A percentile compares a stretch with the other conserved stretches of the same genome.
These are phyloP conservation scores for Drosophila heteroneura DNA, from an alignment of 2,888 invertebrate species.

Conservation along the genomic window DNA sequence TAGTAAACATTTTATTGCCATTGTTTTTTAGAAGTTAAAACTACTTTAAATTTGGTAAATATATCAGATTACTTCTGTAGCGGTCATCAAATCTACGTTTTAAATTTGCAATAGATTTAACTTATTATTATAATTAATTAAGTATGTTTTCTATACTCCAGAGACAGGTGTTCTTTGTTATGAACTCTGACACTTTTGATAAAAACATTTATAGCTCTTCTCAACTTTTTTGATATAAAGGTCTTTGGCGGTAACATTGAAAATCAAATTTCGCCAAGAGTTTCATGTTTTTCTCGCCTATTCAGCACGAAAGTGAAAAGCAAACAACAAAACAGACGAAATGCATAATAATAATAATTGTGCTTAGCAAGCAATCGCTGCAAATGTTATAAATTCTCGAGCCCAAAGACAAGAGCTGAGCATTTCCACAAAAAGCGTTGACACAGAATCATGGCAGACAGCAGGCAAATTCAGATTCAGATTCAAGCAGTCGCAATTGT, in stretches of 20 bases:
- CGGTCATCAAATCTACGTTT: background rate
- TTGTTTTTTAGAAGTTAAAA: background rate
- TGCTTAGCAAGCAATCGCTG: constrained; percentile 58
- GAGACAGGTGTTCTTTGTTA: background rate
- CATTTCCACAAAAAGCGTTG: constrained; percentile 46
- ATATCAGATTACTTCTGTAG: background rate
- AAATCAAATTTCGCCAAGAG: constrained; percentile 47
- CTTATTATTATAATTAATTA: background rate
- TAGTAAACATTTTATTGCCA: background rate
- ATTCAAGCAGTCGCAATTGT: constrained; percentile 44
- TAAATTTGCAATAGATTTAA: background rate
- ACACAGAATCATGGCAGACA: constrained; percentile 52
- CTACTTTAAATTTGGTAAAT: background rate
- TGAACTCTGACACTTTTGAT: constrained; percentile 9
- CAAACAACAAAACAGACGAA: constrained; percentile 26
- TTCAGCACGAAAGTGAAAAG: constrained; percentile 50
- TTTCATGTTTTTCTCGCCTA: constrained; percentile 46
- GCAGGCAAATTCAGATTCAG: constrained; percentile 21
- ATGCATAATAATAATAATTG: constrained; percentile 33
- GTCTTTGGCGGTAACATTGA: constrained; percentile 48
- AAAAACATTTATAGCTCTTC: background rate
- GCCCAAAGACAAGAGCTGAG: constrained; percentile 44
- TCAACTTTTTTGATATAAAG: constrained; percentile 12
- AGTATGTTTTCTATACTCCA: background rate
- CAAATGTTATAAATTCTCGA: constrained; percentile 67